Evolutionary conservation across 2,113 vertebrate species (phyloP), one percentile per base, ranked within the genome.

Genomic region (Engraulis encrasicolus): DNA sequence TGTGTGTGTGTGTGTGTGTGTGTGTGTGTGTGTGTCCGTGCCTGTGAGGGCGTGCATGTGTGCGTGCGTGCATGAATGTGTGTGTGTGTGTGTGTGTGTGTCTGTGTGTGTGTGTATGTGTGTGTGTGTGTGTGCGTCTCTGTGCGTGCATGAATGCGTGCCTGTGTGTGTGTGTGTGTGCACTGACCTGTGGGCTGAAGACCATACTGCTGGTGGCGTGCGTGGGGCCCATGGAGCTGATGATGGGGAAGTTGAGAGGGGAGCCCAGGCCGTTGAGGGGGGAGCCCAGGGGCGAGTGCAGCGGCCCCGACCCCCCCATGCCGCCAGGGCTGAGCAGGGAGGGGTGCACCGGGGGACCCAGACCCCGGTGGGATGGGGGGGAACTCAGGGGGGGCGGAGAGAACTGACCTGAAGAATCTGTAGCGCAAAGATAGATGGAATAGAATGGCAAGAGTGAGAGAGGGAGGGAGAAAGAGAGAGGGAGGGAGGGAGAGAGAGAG

Each of bases 241-340:
- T 97, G 92, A 97, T 92, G 0, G 96, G 96, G 93, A 96, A 97
- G 0, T n/a, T n/a, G n/a, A n/a, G n/a, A 45, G 96, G 96, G 0
- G 96, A 95, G 14, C 95, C 94, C 95, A 97, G 94, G 93, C 96
- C 96, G 0, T 96, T 97, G 92, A 96, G 94, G 89, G 95, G 95
- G 0, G 96, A 96, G 91, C 91, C 94, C 45, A 95, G 90, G 78
- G 96, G 95, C 0, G 96, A 96, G 86, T 96, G 95, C 38, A 97
- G 93, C 90, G 95, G 96, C 45, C 94, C 92, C 0, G 50, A 95
- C 82, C 95, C 95, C 80, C 96, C 92, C 0, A 96, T 90, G 37
- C 93, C 90, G n/a, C 87, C 86, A 0, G 87, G 88, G 78, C 95
- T 94, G 1, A 96, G 89, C 66, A 90, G 84, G 58, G 88, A 52